Base-by-base conservation (phyloP, 92 coral and sea anemone species). In the Zoanthus gigantus region DNA sequence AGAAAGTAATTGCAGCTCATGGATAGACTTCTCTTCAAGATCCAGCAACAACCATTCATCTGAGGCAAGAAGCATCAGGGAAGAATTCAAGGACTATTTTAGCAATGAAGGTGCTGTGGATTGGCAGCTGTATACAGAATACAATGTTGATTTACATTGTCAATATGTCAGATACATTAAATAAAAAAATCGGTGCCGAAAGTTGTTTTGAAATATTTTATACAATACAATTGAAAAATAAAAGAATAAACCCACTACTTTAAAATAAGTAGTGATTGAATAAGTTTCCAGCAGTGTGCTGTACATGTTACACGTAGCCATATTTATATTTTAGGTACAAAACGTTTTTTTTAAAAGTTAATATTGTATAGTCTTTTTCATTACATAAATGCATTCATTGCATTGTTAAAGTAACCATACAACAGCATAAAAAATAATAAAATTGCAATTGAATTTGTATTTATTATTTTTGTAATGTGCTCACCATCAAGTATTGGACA, bases 11-110 rank as follows among this genome's bases (percentile, higher is more conserved):
- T 66, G 71, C 32, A 32, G 73, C 73, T 85, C 83, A 32, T 85
- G 89, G 83, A 73, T 54, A 44, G 89, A 74, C 44, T 77, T 86
- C 52, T 76, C 83, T 44, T 84, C 90, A 60, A 61, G 83, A 30
- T 86, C 85, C 74, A 86, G 90, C 76, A 86, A 77, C 84, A 86
- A 86, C 56, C 63, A 65, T 77, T 87, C 84, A 46, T 61, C 72
- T 45, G 85, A 77, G 32, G 90, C 78, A 44, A 65, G 68, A 65
- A 69, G 74, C 76, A 69, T 87, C 76, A 48, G 85, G 82, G 90
- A 78, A 30, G 85, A 77, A 53, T 47, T 77, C 71, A 87, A 77
- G 56, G 65, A 23, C 52, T 77, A 73, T 53, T 87, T 87, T 61
- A 78, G 50, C 12, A 83, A 83, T 83, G 85, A 87, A 77, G 90